phyloP scores from a whole-genome alignment of 2,113 vertebrate species.

The Rhipidura dahli region DNA sequence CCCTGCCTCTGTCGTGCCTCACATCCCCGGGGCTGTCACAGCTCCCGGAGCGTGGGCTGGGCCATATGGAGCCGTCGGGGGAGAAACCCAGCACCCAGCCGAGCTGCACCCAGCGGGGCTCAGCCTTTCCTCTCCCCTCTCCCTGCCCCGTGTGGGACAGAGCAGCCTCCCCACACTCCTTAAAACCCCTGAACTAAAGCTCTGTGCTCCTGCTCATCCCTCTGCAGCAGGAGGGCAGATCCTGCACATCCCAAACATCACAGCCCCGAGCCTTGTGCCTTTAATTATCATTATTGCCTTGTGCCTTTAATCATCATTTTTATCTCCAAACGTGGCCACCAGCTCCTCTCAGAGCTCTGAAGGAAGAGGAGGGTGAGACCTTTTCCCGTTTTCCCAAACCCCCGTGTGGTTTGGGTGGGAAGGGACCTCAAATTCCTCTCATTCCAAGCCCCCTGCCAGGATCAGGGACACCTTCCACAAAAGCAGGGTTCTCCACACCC shows the following conservation, averaged over 20 bases:
- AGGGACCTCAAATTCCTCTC: not conserved
- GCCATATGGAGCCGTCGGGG: conserved; percentile 6
- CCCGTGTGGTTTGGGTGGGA: not conserved
- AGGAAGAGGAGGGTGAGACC: not conserved
- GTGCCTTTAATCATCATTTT: not conserved
- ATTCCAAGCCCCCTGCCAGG: not conserved
- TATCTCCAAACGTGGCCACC: not conserved
- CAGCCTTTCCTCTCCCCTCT: not conserved
- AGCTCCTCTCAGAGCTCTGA: not conserved
- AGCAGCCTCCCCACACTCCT: not conserved
- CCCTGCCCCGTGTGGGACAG: rapidly evolving
- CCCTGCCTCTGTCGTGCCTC: conserved; percentile 20
- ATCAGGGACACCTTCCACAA: not conserved
- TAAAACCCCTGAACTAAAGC: not conserved
- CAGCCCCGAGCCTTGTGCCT: not conserved
- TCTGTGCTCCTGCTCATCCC: not conserved
- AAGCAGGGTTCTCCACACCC: not conserved
- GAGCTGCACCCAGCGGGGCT: not conserved
- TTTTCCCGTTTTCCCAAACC: not conserved
- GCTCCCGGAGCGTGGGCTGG: not conserved
- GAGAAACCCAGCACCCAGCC: not conserved
- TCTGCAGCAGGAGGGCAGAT: not conserved
- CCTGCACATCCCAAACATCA: not conserved
- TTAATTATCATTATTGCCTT: not conserved
- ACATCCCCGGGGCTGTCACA: not conserved